Conservation (phyloP, 1,140 invertebrate species). For the Zaprionus davidi region DNA sequence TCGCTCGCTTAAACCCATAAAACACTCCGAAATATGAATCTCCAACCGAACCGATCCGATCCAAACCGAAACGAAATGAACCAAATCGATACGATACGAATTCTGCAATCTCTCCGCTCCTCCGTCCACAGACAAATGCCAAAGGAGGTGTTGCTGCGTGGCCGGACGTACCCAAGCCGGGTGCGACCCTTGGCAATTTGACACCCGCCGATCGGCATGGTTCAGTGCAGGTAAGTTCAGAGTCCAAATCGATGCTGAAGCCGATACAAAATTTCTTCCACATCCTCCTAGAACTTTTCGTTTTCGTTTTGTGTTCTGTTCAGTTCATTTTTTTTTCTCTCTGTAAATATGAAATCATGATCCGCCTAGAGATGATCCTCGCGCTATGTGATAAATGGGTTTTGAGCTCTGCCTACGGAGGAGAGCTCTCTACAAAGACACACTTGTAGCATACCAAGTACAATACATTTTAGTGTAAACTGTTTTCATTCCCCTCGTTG, state of each 20-base stretch:
- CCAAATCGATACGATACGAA: conserved; percentile 32
- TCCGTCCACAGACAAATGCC: conserved; percentile 79
- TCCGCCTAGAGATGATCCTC: conserved; percentile 6
- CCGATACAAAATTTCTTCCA: conserved; percentile 8
- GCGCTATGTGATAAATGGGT: neutral
- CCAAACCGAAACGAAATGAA: conserved; percentile 40
- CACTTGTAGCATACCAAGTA: conserved; percentile 9
- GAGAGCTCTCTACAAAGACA: neutral
- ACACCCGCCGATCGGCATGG: conserved; percentile 97
- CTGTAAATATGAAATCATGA: conserved; percentile 34
- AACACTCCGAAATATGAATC: conserved; percentile 41
- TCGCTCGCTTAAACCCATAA: conserved; percentile 56
- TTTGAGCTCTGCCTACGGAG: neutral
- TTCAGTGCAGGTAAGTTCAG: conserved; percentile 93
- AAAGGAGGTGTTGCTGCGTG: conserved; percentile 85
- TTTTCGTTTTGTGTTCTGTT: conserved; percentile 30
- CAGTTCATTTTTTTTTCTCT: conserved; percentile 3
- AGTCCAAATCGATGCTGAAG: conserved; percentile 37
- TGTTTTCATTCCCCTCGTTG: conserved; percentile 11
- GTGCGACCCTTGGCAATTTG: conserved; percentile 88
- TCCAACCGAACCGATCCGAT: conserved; percentile 42
- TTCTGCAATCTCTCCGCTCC: conserved; percentile 17
- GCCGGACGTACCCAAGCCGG: conserved; percentile 86
- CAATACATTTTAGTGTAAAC: conserved; percentile 10
- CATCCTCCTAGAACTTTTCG: conserved; percentile 29